Base-by-base conservation (phyloP, 1,140 invertebrate genomes). In the Caerostris extrusa region DNA sequence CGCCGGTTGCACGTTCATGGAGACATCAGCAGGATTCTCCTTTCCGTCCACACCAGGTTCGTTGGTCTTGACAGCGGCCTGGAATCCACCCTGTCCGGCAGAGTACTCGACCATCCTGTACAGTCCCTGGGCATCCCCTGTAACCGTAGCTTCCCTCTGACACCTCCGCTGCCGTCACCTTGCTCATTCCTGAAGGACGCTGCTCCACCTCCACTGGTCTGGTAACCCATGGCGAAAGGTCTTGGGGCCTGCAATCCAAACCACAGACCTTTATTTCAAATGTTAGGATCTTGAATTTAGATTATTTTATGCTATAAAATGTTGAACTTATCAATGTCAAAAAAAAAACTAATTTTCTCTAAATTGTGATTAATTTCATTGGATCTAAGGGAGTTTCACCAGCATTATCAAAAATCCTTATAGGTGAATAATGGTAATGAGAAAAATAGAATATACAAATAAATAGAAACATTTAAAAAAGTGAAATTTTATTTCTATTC, bases 1-100 rank as follows among this genome's bases (percentile, higher is more conserved):
- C 1, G 94, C 19, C n/a, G 89, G 34, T 14, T 94, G 83, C 19
- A 94, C 93, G 1, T 67, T 71, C 17, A 95, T 50, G 17, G 53
- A 17, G 14, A 94, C 90, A 5, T 94, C 81, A 34, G 94, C 94
- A 0, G 94, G 94, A 17, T 64, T 87, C 58, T 93, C 92, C 57
- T 85, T 85, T n/a, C 69, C 61, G 57, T 94, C 90, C 4, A 82
- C 87, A 34, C 94, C 94, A 5, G 85, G 94, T 5, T 94, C 94
- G 55, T 94, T 94, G 57, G 94, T 94, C 12, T 86, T 56, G 53
- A 94, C 56, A 12, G 53, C 57, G 12, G 94, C 94, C 10, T 71
- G 8, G 94, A 94, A 94, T 14, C 94, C 94, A 3, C 34, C 83
- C 6, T 57, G 3, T 8, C 83, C 90, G 14, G 94, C 90, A 5